Conservation (phyloP, 2,888 invertebrate species). For the Notodonta ziczac region DNA sequence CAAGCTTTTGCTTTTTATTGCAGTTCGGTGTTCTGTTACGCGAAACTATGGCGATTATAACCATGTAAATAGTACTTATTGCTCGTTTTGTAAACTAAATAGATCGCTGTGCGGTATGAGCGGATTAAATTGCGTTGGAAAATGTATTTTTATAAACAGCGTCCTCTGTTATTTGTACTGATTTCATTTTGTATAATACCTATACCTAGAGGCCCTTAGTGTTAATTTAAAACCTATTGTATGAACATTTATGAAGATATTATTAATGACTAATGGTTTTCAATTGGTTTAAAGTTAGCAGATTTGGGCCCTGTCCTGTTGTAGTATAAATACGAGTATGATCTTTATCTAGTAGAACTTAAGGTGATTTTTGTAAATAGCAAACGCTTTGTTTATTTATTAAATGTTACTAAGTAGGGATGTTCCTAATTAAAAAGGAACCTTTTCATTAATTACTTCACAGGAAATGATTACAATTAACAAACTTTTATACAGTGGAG, state of each 20-base stretch:
- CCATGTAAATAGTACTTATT: slow-evolving; percentile 35
- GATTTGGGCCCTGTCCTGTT: no score
- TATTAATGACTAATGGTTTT: no score
- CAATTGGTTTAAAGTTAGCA: no score
- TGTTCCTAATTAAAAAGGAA: slow-evolving; percentile 1
- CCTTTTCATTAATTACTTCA: not conserved
- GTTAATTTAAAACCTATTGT: no score
- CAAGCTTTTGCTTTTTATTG: slow-evolving; percentile 65
- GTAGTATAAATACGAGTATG: no score
- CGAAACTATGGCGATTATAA: slow-evolving; percentile 55
- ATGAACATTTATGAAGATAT: no score
- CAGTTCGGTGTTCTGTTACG: slow-evolving; percentile 59
- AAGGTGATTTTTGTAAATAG: not conserved
- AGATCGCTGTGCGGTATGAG: slow-evolving; percentile 12
- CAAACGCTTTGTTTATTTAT: not conserved
- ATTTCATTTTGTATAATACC: slow-evolving; percentile 9
- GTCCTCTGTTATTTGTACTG: slow-evolving; percentile 18
- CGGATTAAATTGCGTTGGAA: slow-evolving; percentile 32
- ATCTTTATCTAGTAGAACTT: not conserved
- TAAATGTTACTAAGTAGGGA: not conserved
- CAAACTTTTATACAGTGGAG: slow-evolving; percentile 10
- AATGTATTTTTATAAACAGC: slow-evolving; percentile 21
- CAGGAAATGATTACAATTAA: slow-evolving; percentile 7
- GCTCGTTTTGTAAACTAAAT: slow-evolving; percentile 35
- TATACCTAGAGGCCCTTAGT: no score